Percentiles rank a stretch among this genome's conserved stretches.
Conservation (phyloP, 2,888 invertebrate genomes). For the Apamea monoglypha region DNA sequence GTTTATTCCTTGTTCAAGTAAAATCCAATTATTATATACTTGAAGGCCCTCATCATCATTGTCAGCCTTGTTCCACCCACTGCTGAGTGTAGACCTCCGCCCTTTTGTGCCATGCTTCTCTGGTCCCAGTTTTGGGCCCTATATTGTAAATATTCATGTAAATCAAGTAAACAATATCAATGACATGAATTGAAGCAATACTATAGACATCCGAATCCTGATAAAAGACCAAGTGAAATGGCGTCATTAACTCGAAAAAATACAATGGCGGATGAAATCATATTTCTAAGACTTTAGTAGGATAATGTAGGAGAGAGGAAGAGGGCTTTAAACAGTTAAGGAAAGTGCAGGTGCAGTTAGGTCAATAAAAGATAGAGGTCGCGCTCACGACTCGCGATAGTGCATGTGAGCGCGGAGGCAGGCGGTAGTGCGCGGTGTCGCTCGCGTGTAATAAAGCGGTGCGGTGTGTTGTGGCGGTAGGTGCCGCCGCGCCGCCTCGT, state of each 20-base stretch:
- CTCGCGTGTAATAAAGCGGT: conserved; percentile 20
- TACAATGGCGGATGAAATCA: background rate
- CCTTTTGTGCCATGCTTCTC: background rate
- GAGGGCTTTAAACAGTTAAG: background rate
- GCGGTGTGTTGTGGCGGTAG: conserved; percentile 13
- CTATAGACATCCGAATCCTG: background rate
- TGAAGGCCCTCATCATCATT: background rate
- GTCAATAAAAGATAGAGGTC: background rate
- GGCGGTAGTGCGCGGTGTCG: background rate
- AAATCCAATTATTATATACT: background rate
- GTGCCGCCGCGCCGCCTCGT: background rate
- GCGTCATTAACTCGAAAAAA: background rate
- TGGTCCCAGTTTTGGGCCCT: background rate
- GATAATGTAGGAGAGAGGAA: background rate
- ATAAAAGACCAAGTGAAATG: background rate
- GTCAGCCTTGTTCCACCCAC: background rate
- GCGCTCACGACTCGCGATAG: background rate
- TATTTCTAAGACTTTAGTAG: background rate
- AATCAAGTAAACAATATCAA: background rate
- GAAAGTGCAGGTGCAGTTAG: background rate
- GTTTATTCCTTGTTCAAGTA: background rate
- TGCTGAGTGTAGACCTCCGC: background rate
- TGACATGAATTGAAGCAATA: background rate
- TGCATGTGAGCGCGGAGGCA: background rate
- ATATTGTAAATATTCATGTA: background rate